Evolutionary conservation across 2,113 vertebrate genomes (phyloP), one percentile per base, ranked within the genome.

Genomic region (Erpornis zantholeuca): DNA sequence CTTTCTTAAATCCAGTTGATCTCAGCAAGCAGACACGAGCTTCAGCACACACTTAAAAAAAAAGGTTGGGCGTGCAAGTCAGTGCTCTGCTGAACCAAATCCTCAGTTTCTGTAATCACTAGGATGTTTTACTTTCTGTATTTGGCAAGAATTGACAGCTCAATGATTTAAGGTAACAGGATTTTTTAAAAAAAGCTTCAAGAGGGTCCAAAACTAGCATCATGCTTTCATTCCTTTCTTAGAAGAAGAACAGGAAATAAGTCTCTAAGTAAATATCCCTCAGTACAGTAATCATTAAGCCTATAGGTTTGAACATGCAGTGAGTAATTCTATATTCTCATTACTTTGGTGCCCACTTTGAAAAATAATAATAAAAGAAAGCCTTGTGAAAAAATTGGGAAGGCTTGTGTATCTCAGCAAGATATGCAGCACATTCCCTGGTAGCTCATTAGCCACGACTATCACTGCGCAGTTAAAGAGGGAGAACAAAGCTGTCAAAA

Each of bases 71-170:
- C 11, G 6, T 69, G 59, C 23, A 87, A 82, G n/a, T 54, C 35
- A 61, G 24, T 31, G 52, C 15, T 82, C 59, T 91, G 56, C 50
- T 91, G 75, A 92, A 94, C 52, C 50, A 94, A 87, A 90, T 77
- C 66, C 38, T 88, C 71, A 63, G 60, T 50, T 88, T 93, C 60
- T 78, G 33, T 79, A 85, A 73, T 59, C 93, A 79, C 45, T 76
- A 72, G 66, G 31, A 69, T 49, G 27, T 45, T 92, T 84, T 91
- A 44, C 69, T 93, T 92, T 77, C 64, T 40, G 18, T 90, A 61
- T 93, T 85, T 86, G 75, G 68, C 60, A 80, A 60, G n/a, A 90
- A 93, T 27, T 90, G 68, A 73, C 68, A 92, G 60, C 23, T 88
- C 44, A 63, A 3, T 68, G 52, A 44, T 83, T 93, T 78, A 70